A percentile compares a stretch with the other conserved stretches of the same genome.
Conservation (phyloP, 1,140 invertebrate species). For the Zaprionus capensis region DNA sequence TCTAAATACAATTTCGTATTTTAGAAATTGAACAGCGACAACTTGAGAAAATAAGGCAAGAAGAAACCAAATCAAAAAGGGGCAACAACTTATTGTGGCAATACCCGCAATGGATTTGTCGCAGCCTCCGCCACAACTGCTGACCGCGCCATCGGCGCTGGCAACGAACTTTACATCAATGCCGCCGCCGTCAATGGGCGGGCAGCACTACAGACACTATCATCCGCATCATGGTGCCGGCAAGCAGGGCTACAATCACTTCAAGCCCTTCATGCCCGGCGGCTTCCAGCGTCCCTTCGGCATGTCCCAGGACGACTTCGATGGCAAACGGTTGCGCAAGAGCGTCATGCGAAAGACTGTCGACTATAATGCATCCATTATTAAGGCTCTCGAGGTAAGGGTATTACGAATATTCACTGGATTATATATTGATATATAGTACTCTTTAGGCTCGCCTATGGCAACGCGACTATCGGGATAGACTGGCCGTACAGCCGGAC, state of each 20-base stretch:
- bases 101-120: conserved; percentile 68
- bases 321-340: conserved; percentile 97
- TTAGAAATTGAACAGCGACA: conserved; percentile 46
- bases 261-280: conserved; percentile 78
- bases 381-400: conserved; percentile 93
- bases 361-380: conserved; percentile 98
- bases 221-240: conserved; percentile 73
- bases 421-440: conserved; percentile 20
- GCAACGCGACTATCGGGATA: conserved; percentile 95
- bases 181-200: conserved; percentile 69
- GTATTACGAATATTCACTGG: background rate
- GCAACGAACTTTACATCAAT: conserved; percentile 76
- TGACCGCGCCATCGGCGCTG: conserved; percentile 75
- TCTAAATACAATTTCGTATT: conserved; percentile 5
- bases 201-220: conserved; percentile 73
- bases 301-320: conserved; percentile 94
- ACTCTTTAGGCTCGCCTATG: conserved; percentile 92
- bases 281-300: conserved; percentile 76
- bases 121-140: conserved; percentile 74
- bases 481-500: conserved; percentile 95
- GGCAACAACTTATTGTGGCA: background rate
- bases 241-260: conserved; percentile 77
- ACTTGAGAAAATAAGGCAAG: conserved; percentile 17
- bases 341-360: conserved; percentile 99
- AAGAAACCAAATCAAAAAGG: conserved; percentile 13